phyloP scores from a whole-genome alignment of 2,113 vertebrate genomes.

The Nerophis lumbriciformis region DNA sequence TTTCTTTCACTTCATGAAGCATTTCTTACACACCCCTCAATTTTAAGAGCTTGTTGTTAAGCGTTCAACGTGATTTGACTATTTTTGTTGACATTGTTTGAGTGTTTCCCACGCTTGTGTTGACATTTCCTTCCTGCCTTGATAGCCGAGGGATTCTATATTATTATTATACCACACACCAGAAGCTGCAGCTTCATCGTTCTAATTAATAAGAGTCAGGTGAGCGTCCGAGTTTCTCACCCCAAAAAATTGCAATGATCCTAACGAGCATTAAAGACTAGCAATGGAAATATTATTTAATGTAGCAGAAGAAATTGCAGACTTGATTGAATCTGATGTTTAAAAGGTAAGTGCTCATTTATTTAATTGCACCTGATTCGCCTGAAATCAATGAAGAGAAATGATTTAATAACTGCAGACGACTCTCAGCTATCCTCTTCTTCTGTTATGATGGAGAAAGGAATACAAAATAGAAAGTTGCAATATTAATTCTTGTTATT shows the following conservation, averaged over 20 bases:
- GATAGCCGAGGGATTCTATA: too few species aligned
- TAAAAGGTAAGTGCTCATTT: background rate
- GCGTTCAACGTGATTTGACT: too few species aligned
- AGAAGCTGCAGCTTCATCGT: conserved; percentile 5
- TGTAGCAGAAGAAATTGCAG: background rate
- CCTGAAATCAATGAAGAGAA: too few species aligned
- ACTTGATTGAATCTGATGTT: background rate
- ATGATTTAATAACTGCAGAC: background rate
- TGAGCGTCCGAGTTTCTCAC: background rate
- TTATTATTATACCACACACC: background rate
- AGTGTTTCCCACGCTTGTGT: too few species aligned
- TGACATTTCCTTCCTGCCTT: too few species aligned
- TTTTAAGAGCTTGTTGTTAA: too few species aligned
- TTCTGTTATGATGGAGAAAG: background rate
- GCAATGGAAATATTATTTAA: background rate
- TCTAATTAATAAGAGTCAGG: too few species aligned
- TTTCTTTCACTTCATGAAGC: too few species aligned
- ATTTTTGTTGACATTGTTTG: too few species aligned
- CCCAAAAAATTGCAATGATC: background rate
- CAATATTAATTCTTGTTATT: too few species aligned
- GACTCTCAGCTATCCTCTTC: background rate
- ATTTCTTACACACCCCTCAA: too few species aligned
- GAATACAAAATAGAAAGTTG: too few species aligned
- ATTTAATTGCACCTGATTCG: background rate
- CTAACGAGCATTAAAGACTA: background rate